phyloP scores from a whole-genome alignment of 2,797 vertebrate genomes.

The Craterocephalus amniculus region DNA sequence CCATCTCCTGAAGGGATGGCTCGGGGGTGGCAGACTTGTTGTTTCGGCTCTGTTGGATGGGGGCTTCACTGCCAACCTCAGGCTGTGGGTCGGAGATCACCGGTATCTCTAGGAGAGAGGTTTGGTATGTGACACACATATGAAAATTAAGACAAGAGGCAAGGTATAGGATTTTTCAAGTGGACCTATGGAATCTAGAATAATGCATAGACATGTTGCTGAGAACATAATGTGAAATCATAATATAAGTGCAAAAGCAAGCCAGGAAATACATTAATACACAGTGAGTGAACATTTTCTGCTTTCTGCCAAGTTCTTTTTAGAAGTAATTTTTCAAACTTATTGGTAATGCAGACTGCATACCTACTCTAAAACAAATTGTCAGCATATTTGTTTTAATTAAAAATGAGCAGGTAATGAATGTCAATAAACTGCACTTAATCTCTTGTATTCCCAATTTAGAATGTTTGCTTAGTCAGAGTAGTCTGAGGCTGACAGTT shows the following conservation, averaged over 20 bases:
- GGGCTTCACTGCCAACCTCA: conserved; percentile 34
- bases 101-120: conserved; percentile 59
- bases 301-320: not conserved
- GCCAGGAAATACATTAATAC: too few relatives aligned
- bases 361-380: not conserved
- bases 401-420: not conserved
- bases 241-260: not conserved
- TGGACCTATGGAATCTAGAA: conserved; percentile 61
- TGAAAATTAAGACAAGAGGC: conserved; percentile 69
- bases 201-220: conserved; percentile 47
- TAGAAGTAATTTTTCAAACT: not conserved
- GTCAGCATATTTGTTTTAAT: not conserved
- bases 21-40: conserved; percentile 33
- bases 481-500: conserved; percentile 55
- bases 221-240: not conserved
- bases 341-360: not conserved
- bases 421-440: not conserved
- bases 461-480: conserved; percentile 19
- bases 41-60: conserved; percentile 38
- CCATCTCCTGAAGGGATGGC: conserved; percentile 31
- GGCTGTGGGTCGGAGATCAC: conserved; percentile 57
- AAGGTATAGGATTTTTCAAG: conserved; percentile 57
- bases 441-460: too few relatives aligned
- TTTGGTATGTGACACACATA: conserved; percentile 73
- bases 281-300: not conserved